Base-by-base conservation (phyloP, 1,140 invertebrate species). In the Tenebrio molitor region DNA sequence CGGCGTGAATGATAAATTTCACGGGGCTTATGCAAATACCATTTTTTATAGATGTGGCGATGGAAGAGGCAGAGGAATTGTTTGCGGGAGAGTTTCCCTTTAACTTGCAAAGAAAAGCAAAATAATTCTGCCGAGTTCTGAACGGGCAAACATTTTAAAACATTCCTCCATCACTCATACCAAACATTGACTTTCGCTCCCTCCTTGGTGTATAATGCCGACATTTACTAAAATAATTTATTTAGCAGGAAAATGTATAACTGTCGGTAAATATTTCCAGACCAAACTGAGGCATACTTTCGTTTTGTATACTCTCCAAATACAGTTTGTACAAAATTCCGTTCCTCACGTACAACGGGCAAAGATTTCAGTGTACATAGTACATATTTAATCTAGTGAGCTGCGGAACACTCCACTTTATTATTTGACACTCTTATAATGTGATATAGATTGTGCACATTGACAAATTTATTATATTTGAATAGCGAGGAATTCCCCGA, bases 181-280 rank as follows among this genome's bases (percentile, higher is more conserved):
- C 78, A 81, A 82, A 82, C 81, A 82, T 82, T 82, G 79, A 80
- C 81, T 81, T 81, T 80, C 76, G 79, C 77, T 80, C 79, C 77
- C 79, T 81, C 76, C 75, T 75, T 76, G 74, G 73, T 76, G 76
- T 76, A 76, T 78, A 79, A 80, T 74, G 75, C 78, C 79, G 79
- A 80, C 81, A 81, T 81, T 82, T 82, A 82, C 81, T 78, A 80
- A 81, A 82, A 82, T 82, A 81, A 82, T 82, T 82, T 82, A 82
- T 82, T 82, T 82, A 82, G 80, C 81, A 81, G 79, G 81, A 82
- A 81, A 82, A 82, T 82, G 81, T 82, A 82, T 82, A 81, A 82
- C 81, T 82, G 81, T 82, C 81, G 81, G 81, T 78, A 82, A 82
- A 82, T 82, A 82, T 82, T 82, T 78, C 79, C 81, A 78, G 76